Percentiles rank a stretch among this genome's conserved stretches.
phyloP scores from a whole-genome alignment of 2,888 invertebrate genomes.

The Incurvaria masculella region DNA sequence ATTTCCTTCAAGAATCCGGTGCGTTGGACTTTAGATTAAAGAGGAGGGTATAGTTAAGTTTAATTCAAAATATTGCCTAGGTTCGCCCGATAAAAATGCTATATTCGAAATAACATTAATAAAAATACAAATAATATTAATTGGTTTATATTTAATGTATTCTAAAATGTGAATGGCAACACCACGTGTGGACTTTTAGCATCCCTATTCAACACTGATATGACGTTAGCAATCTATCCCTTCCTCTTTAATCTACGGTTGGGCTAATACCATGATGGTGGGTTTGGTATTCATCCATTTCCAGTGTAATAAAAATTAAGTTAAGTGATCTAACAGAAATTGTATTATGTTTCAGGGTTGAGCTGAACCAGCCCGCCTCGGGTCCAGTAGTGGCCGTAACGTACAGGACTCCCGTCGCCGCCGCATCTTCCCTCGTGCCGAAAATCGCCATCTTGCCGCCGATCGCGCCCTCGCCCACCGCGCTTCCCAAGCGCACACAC shows the following conservation, averaged over 20 bases:
- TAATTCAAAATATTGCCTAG: no score
- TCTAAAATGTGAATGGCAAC: no score
- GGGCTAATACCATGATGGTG: no score
- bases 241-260: no score
- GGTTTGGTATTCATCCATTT: neutral
- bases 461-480: neutral
- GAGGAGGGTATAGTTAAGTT: no score
- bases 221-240: no score
- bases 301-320: neutral
- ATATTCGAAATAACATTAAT: neutral
- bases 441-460: neutral
- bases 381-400: constrained; percentile 23
- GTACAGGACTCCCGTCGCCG: constrained; percentile 22
- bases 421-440: neutral
- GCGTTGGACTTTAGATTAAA: no score
- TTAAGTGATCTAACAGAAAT: neutral
- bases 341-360: constrained; percentile 22
- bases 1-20: no score
- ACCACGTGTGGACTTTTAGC: neutral
- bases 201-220: no score
- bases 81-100: no score
- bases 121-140: no score
- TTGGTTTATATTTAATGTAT: no score
- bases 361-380: constrained; percentile 22
- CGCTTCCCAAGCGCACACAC: neutral